phyloP scores from a whole-genome alignment of 1,140 invertebrate species.

The Drosophila tsacasi region DNA sequence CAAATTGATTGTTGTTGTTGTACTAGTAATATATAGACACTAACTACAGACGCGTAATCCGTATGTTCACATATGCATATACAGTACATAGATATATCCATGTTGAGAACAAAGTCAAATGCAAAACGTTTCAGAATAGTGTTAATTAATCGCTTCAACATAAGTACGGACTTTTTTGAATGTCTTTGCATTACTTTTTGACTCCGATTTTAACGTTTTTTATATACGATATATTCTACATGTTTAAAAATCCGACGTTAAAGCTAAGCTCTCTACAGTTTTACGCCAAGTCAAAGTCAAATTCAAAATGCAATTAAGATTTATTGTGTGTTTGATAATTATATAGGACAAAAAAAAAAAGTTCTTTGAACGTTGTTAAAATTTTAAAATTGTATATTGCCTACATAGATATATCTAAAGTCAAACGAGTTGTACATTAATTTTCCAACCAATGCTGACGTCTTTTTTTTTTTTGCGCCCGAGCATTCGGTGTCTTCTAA shows the following conservation, averaged over 20 bases:
- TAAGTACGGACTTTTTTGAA: slow-evolving; percentile 52
- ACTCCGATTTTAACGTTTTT: slow-evolving; percentile 72
- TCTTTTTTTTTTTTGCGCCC: slow-evolving; percentile 28
- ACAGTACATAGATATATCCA: slow-evolving; percentile 33
- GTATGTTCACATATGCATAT: slow-evolving; percentile 48
- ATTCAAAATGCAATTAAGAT: slow-evolving; percentile 38
- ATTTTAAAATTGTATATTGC: slow-evolving; percentile 70
- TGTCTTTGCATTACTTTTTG: slow-evolving; percentile 66
- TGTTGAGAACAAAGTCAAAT: slow-evolving; percentile 58
- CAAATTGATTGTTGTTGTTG: slow-evolving; percentile 67
- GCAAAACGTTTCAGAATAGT: slow-evolving; percentile 55
- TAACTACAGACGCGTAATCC: slow-evolving; percentile 38
- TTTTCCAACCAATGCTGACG: slow-evolving; percentile 34
- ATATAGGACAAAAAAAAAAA: slow-evolving; percentile 22
- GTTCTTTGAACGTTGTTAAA: slow-evolving; percentile 73
- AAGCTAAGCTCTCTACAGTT: slow-evolving; percentile 68
- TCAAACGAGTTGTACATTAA: slow-evolving; percentile 55
- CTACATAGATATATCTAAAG: slow-evolving; percentile 51
- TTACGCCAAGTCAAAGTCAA: slow-evolving; percentile 60
- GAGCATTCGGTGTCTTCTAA: slow-evolving; percentile 20
- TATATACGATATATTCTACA: slow-evolving; percentile 60
- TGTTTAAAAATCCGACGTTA: slow-evolving; percentile 36
- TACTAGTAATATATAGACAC: slow-evolving; percentile 51
- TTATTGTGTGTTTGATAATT: slow-evolving; percentile 60
- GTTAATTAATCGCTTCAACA: slow-evolving; percentile 49